phyloP scores from a whole-genome alignment of 2,113 vertebrate species.

The Aviceda subcristata region DNA sequence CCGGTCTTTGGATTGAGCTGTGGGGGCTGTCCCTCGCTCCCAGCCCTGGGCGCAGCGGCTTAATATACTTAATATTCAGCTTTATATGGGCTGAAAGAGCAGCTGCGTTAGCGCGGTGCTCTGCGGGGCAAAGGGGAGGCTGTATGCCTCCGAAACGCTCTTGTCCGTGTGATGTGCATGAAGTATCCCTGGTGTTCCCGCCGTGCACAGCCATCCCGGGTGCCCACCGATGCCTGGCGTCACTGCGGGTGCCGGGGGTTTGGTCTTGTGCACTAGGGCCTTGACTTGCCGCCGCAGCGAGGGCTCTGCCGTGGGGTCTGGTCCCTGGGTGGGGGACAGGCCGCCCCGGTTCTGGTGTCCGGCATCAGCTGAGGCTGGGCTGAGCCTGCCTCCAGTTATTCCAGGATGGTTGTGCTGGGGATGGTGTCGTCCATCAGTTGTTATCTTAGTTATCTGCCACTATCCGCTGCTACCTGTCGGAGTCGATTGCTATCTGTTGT shows the following conservation, averaged over 20 bases:
- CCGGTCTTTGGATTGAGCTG: not conserved
- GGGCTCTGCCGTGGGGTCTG: not conserved
- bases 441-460: not conserved
- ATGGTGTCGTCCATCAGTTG: rapidly evolving
- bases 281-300: rapidly evolving
- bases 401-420: not conserved
- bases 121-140: not conserved
- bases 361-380: not conserved
- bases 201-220: rapidly evolving
- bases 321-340: too few relatives aligned
- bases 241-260: rapidly evolving
- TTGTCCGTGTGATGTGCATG: rapidly evolving
- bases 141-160: rapidly evolving
- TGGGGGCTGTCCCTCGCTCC: not conserved
- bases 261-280: not conserved
- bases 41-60: not conserved
- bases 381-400: not conserved
- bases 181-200: not conserved
- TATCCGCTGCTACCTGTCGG: not conserved
- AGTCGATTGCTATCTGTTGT: rapidly evolving
- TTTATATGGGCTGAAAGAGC: rapidly evolving
- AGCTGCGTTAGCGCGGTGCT: rapidly evolving
- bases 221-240: rapidly evolving
- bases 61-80: rapidly evolving
- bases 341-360: not conserved